Conservation (phyloP, 2,888 invertebrate genomes). For the Lypha dubia region DNA sequence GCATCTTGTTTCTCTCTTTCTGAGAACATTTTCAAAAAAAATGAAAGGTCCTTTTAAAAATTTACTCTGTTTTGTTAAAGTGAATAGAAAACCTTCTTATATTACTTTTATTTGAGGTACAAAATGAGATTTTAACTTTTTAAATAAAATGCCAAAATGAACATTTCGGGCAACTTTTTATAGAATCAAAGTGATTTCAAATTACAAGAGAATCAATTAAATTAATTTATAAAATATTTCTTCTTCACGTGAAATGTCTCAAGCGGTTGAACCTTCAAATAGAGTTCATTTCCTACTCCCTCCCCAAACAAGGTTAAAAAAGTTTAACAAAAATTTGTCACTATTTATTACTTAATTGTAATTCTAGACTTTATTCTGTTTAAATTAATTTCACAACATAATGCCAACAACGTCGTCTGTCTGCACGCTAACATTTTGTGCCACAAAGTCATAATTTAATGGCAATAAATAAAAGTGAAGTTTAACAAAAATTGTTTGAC, state of each 20-base stretch:
- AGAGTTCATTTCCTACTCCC: background rate
- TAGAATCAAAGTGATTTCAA: too few relatives aligned
- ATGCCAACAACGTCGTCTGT: too few relatives aligned
- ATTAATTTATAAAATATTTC: background rate
- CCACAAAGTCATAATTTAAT: slow-evolving; percentile 59
- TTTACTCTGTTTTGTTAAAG: too few relatives aligned
- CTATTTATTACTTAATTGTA: slow-evolving; percentile 44
- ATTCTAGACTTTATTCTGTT: slow-evolving; percentile 46
- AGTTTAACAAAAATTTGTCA: slow-evolving; percentile 59
- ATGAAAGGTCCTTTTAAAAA: too few relatives aligned
- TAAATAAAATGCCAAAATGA: too few relatives aligned
- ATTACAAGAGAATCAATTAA: too few relatives aligned
- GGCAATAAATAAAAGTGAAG: slow-evolving; percentile 38
- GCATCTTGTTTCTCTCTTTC: too few relatives aligned
- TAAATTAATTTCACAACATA: slow-evolving; percentile 49
- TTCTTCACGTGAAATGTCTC: background rate
- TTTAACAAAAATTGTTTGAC: slow-evolving; percentile 50
- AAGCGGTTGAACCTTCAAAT: background rate
- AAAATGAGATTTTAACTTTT: too few relatives aligned
- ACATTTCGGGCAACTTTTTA: too few relatives aligned
- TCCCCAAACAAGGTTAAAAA: slow-evolving; percentile 38
- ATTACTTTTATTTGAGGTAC: too few relatives aligned
- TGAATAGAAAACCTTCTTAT: too few relatives aligned
- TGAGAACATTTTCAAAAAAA: too few relatives aligned
- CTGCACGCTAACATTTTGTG: slow-evolving; percentile 65